Evolutionary conservation across 2,113 vertebrate genomes (phyloP).

Genomic region (Zosterops lateralis): DNA sequence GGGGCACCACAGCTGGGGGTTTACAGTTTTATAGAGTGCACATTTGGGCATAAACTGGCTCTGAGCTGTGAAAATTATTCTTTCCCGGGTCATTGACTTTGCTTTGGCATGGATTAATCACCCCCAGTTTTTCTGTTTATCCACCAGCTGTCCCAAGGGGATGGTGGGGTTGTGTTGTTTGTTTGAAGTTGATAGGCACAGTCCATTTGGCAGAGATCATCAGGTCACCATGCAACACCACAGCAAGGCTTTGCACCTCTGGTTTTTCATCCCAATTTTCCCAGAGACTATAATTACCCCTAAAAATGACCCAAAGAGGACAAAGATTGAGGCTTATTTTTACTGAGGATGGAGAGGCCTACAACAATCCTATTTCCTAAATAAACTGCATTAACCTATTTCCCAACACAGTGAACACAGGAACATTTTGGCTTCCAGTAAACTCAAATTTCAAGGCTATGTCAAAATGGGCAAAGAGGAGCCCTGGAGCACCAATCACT

Average conservation of each 20-base stretch:
- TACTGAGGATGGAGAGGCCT: background rate
- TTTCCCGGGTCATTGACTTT: background rate
- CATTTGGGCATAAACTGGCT: background rate
- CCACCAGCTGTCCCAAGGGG: background rate
- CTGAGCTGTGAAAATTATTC: background rate
- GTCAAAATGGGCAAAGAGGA: background rate
- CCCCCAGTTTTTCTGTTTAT: background rate
- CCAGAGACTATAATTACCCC: background rate
- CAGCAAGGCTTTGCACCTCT: background rate
- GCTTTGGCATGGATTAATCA: background rate
- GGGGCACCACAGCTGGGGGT: background rate
- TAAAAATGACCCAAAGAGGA: background rate
- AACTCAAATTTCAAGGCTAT: background rate
- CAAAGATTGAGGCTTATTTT: background rate
- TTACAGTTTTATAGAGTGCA: rapidly evolving
- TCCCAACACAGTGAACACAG: background rate
- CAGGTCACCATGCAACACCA: background rate
- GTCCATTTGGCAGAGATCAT: background rate
- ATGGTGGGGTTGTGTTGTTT: background rate
- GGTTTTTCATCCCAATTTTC: background rate
- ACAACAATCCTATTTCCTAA: background rate
- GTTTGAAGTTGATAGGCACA: background rate
- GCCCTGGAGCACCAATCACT: background rate
- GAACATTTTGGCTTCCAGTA: background rate
- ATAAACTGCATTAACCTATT: background rate